These are phyloP conservation scores for Delphinapterus leucas DNA, from an alignment of 2,113 vertebrate species.

Conservation along the genomic window DNA sequence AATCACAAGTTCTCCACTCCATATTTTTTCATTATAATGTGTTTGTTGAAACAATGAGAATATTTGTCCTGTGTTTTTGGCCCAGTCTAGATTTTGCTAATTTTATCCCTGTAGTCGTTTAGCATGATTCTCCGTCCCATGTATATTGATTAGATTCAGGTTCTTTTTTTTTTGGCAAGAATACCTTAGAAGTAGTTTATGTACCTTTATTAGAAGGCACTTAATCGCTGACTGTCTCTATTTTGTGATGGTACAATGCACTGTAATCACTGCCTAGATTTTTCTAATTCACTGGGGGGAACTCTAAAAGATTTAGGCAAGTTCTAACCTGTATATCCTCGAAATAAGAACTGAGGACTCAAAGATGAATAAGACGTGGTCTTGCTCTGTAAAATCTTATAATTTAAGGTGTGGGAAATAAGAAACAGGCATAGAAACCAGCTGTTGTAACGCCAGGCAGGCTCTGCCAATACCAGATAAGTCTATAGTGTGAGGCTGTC, in stretches of 20 bases:
- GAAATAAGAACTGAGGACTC: background rate
- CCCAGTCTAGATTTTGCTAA: background rate
- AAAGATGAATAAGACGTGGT: background rate
- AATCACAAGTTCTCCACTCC: background rate
- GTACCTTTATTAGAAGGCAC: background rate
- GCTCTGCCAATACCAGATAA: background rate
- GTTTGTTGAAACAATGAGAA: background rate
- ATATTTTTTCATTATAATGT: background rate
- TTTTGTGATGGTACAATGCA: background rate
- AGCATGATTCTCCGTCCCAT: background rate
- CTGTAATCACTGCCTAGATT: background rate
- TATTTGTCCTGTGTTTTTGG: background rate
- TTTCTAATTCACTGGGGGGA: background rate
- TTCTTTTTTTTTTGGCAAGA: background rate
- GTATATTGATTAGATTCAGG: background rate
- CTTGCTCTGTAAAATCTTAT: background rate
- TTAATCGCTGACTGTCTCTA: background rate
- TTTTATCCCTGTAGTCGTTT: background rate
- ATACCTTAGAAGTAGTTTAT: background rate
- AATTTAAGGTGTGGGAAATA: background rate
- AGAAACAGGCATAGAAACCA: background rate
- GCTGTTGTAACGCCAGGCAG: background rate
- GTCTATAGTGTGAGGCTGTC: background rate
- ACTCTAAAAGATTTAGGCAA: background rate
- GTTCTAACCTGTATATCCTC: background rate